Evolutionary conservation across 2,113 vertebrate genomes (phyloP), one percentile per base, ranked within the genome.

Genomic region (Callithrix jacchus): DNA sequence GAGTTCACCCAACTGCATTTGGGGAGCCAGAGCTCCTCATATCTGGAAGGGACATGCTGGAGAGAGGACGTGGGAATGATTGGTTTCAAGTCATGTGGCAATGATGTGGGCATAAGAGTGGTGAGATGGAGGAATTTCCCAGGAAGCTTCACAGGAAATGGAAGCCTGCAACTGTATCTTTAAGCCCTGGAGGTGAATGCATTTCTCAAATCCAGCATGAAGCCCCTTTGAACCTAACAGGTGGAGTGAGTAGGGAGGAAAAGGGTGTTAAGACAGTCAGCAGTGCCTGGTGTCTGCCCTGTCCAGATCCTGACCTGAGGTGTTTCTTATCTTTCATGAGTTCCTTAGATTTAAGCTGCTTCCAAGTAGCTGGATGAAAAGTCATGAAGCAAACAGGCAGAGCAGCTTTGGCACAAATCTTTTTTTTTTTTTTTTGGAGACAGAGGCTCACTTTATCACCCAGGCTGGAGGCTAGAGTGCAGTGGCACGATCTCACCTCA

Each of bases 81-180:
- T 93, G 12, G 61, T 93, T 64, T 97, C 20, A 73, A 96, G 49
- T 91, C 93, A 96, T 81, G 8, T 94, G 84, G 93, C 86, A 80
- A 42, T 96, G 90, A 94, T 95, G n/a, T 91, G 82, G 94, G 30
- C 86, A 87, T 61, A 61, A 6, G 70, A 94, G 68, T 68, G 14
- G 42, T 66, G 2, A 42, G 86, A 64, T 89, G 73, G 47, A 96
- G 91, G 83, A 71, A 94, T 98, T 97, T 98, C 84, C 73, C 94
- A 77, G 82, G 93, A 97, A 77, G 66, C 37, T 66, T 3, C 56
- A 74, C 89, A 83, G 42, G 81, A 98, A 97, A 87, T 89, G 47
- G 83, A 97, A 96, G 87, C 25, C 4, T 3, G 6, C 83, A 66
- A 47, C 71, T 91, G 32, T 96, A 54, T 95, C 84, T 94, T 68